phyloP scores from a whole-genome alignment of 2,113 vertebrate species.

The Sula dactylatra region DNA sequence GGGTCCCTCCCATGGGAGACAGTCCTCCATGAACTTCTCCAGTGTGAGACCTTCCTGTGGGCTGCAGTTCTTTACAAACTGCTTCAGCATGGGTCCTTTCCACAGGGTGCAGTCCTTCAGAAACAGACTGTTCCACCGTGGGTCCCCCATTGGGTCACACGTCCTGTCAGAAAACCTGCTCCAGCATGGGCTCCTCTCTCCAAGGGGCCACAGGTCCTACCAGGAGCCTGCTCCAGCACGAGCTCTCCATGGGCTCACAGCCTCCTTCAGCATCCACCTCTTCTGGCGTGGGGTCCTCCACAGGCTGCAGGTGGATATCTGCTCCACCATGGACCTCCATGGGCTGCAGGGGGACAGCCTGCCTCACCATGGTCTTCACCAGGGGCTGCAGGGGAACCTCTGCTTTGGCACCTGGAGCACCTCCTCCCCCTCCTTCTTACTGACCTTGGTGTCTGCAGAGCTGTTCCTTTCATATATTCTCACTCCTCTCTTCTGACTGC shows the following conservation, averaged over 20 bases:
- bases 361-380: background rate
- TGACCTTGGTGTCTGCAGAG: background rate
- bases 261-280: background rate
- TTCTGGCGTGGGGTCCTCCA: too few species aligned
- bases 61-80: too few species aligned
- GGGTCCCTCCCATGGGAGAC: background rate
- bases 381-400: background rate
- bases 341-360: background rate
- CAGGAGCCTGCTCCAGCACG: background rate
- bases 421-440: background rate
- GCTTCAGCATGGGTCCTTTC: too few species aligned
- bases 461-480: background rate
- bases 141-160: too few species aligned
- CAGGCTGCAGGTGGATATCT: background rate
- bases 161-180: background rate
- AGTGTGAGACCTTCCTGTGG: background rate
- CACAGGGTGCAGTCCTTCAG: too few species aligned
- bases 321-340: background rate
- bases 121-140: background rate
- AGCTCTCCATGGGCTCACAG: background rate
- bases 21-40: background rate
- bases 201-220: too few species aligned
- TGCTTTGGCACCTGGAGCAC: background rate
- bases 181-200: background rate
- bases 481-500: background rate